Percentiles rank a stretch among this genome's conserved stretches.
phyloP scores from a whole-genome alignment of 2,797 vertebrate genomes.

The Hippoglossus hippoglossus region DNA sequence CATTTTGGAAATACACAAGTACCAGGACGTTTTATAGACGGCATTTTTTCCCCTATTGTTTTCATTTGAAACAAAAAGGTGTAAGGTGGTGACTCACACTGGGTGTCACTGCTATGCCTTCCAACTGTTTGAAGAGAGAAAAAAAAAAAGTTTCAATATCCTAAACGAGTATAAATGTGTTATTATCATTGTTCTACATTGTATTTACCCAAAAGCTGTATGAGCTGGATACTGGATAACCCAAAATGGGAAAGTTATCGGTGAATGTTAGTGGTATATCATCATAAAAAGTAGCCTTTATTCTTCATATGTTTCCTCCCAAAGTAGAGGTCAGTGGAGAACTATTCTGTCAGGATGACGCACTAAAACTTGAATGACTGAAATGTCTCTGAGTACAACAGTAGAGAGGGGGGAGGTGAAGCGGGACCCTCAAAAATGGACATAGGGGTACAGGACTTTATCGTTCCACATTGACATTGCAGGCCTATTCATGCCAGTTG shows the following conservation, averaged over 20 bases:
- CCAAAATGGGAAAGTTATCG: constrained; percentile 3
- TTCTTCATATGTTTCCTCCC: too few relatives aligned
- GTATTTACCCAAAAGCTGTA: constrained; percentile 29
- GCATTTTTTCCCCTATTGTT: constrained; percentile 65
- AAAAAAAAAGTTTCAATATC: constrained; percentile 68
- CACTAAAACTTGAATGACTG: too few relatives aligned
- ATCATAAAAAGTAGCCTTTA: neutral
- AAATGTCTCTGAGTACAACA: too few relatives aligned
- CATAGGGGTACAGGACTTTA: too few relatives aligned
- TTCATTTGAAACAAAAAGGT: constrained; percentile 74
- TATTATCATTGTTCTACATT: constrained; percentile 34
- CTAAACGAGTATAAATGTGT: constrained; percentile 56
- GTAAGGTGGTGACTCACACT: constrained; percentile 66
- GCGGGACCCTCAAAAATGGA: too few relatives aligned
- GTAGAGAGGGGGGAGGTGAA: too few relatives aligned
- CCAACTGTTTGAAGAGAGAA: constrained; percentile 75
- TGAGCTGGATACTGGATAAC: constrained; percentile 12
- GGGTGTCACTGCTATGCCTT: constrained; percentile 73
- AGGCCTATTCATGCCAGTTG: too few relatives aligned
- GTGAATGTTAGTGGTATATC: neutral
- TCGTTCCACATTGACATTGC: too few relatives aligned
- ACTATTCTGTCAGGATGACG: too few relatives aligned
- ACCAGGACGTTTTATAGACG: constrained; percentile 79
- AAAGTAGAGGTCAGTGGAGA: too few relatives aligned
- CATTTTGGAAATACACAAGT: constrained; percentile 87